Conservation (phyloP, 2,888 invertebrate genomes). For the Schizaphis graminum region DNA sequence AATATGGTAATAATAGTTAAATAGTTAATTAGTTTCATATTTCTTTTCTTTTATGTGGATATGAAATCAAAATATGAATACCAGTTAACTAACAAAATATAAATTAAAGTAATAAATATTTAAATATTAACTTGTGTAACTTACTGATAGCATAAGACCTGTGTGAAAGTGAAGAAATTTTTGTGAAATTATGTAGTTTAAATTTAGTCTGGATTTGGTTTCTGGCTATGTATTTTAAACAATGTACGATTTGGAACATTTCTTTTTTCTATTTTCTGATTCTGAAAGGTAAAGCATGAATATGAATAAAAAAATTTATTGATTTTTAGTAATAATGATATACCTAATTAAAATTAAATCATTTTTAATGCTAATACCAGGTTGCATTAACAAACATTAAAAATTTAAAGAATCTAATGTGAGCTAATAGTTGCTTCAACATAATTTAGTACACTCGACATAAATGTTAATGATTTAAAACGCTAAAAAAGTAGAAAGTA, state of each 20-base stretch:
- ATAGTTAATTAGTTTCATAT: neutral
- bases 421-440: too few relatives aligned
- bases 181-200: neutral
- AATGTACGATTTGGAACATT: constrained; percentile 32
- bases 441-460: too few relatives aligned
- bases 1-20: too few relatives aligned
- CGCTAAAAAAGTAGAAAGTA: neutral
- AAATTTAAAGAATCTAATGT: too few relatives aligned
- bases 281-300: neutral
- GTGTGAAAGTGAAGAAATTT: neutral
- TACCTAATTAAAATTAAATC: neutral
- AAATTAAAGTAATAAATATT: neutral
- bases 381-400: too few relatives aligned
- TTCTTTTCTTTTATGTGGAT: neutral
- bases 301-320: neutral
- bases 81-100: neutral
- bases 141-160: constrained; percentile 55
- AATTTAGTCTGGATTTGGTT: neutral
- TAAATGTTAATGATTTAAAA: neutral
- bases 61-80: neutral
- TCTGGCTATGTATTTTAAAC: neutral
- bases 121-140: neutral
- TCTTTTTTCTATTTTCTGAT: neutral
- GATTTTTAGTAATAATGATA: neutral
- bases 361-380: neutral